Conservation (phyloP, 2,797 vertebrate genomes). For the Remorina albescens region DNA sequence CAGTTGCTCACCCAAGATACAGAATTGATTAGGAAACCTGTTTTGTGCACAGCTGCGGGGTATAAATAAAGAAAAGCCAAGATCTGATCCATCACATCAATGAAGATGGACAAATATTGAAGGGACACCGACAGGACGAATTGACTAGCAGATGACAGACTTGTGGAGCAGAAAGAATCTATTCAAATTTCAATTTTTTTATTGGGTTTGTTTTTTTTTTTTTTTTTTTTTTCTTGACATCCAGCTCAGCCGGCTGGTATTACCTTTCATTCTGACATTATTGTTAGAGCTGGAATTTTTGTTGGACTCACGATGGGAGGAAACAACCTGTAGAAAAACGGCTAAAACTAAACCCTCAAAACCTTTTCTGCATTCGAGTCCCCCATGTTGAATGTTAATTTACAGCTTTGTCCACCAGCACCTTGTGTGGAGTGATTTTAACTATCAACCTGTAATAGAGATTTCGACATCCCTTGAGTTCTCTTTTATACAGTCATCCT, state of each 20-base stretch:
- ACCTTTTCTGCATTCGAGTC: neutral
- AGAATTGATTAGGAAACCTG: slow-evolving; percentile 75
- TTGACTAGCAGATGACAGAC: slow-evolving; percentile 67
- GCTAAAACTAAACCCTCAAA: slow-evolving; percentile 17
- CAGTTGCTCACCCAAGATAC: slow-evolving; percentile 70
- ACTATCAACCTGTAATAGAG: slow-evolving; percentile 66
- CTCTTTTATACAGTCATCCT: slow-evolving; percentile 63
- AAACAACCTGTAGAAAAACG: slow-evolving; percentile 18
- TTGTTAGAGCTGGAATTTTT: slow-evolving; percentile 39
- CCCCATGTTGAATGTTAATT: slow-evolving; percentile 62
- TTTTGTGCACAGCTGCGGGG: slow-evolving; percentile 63
- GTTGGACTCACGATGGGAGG: slow-evolving; percentile 1
- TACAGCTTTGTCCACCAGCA: slow-evolving; percentile 23
- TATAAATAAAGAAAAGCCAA: slow-evolving; percentile 52
- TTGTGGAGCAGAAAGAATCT: slow-evolving; percentile 67
- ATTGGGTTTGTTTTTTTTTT: slow-evolving; percentile 8
- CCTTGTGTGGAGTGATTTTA: slow-evolving; percentile 58
- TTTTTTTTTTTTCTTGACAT: slow-evolving; percentile 28
- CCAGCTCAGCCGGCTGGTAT: slow-evolving; percentile 28
- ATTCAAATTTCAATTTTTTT: slow-evolving; percentile 56
- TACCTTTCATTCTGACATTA: slow-evolving; percentile 36
- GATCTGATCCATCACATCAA: slow-evolving; percentile 69
- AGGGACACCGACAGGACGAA: slow-evolving; percentile 63
- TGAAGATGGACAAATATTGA: slow-evolving; percentile 77
- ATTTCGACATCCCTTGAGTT: slow-evolving; percentile 52